These are phyloP conservation scores for Mimachlamys varia DNA, from an alignment of 2,888 invertebrate species.

Conservation along the genomic window DNA sequence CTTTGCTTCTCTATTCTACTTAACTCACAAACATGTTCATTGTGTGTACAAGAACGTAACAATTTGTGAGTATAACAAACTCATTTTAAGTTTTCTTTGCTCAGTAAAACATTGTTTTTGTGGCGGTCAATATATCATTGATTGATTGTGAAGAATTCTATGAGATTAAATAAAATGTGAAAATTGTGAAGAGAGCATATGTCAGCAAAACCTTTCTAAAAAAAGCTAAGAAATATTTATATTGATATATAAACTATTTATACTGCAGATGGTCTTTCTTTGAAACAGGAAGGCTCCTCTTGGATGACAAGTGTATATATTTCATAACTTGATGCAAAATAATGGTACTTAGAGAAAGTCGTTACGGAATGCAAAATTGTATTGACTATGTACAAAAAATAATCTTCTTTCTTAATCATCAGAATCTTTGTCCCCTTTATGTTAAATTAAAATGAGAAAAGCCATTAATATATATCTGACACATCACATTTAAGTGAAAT, in stretches of 20 bases:
- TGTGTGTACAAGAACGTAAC: no score
- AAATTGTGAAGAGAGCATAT: not conserved
- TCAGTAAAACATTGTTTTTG: no score
- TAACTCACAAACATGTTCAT: no score
- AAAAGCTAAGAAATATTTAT: not conserved
- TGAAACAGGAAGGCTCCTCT: not conserved
- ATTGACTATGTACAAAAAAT: slow-evolving; percentile 28
- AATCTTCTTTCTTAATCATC: not conserved
- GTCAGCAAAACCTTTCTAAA: not conserved
- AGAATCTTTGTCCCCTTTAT: not conserved
- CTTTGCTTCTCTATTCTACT: no score
- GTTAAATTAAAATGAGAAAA: slow-evolving; percentile 29
- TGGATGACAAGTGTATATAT: not conserved
- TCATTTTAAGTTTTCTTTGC: no score
- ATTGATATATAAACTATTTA: slow-evolving; percentile 18
- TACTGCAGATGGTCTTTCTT: not conserved
- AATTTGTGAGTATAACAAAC: no score
- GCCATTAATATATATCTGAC: slow-evolving; percentile 29
- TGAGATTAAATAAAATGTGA: not conserved
- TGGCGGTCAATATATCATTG: not conserved
- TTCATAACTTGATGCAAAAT: slow-evolving; percentile 4
- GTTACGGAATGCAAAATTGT: slow-evolving; percentile 20
- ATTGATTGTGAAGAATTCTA: not conserved
- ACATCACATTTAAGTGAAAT: slow-evolving; percentile 29
- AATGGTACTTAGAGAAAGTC: not conserved